Percentiles rank a stretch among this genome's conserved stretches.
phyloP scores from a whole-genome alignment of 2,888 invertebrate genomes.

The Drosophila nigritarsus region DNA sequence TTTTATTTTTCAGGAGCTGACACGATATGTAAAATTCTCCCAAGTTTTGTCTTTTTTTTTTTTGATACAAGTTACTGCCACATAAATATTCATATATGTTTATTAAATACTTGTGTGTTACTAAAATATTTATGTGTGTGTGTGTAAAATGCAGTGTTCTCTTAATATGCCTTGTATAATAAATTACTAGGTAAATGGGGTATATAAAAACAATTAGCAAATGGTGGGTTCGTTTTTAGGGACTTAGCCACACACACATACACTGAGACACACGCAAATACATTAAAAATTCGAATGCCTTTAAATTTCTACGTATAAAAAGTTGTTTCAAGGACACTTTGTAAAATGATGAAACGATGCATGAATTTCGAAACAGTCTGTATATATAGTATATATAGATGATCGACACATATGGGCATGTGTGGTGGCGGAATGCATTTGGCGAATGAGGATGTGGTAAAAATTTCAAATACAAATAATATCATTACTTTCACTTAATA shows the following conservation, averaged over 20 bases:
- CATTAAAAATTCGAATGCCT: conserved; percentile 24
- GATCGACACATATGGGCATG: conserved; percentile 16
- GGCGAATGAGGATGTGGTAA: conserved; percentile 17
- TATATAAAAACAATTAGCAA: conserved; percentile 30
- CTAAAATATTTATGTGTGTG: conserved; percentile 23
- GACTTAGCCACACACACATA: conserved; percentile 30
- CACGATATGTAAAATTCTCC: conserved; percentile 50
- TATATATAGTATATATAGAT: conserved; percentile 19
- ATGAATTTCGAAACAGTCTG: conserved; percentile 42
- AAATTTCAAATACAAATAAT: conserved; percentile 5
- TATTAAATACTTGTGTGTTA: conserved; percentile 23
- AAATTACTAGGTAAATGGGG: conserved; percentile 17
- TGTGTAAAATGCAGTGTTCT: conserved; percentile 37
- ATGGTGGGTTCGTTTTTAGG: conserved; percentile 45
- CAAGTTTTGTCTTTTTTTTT: conserved; percentile 11
- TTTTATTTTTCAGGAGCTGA: conserved; percentile 17
- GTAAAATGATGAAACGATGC: conserved; percentile 32
- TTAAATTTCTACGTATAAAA: conserved; percentile 29
- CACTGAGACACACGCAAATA: conserved; percentile 16
- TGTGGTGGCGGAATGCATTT: conserved; percentile 24
- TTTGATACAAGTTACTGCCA: conserved; percentile 41
- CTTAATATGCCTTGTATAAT: conserved; percentile 18
- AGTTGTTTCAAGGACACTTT: conserved; percentile 63
- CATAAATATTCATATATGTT: conserved; percentile 36
- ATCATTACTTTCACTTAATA: conserved; percentile 7